Conservation (phyloP, 2,797 vertebrate genomes). For the Picus viridis region DNA sequence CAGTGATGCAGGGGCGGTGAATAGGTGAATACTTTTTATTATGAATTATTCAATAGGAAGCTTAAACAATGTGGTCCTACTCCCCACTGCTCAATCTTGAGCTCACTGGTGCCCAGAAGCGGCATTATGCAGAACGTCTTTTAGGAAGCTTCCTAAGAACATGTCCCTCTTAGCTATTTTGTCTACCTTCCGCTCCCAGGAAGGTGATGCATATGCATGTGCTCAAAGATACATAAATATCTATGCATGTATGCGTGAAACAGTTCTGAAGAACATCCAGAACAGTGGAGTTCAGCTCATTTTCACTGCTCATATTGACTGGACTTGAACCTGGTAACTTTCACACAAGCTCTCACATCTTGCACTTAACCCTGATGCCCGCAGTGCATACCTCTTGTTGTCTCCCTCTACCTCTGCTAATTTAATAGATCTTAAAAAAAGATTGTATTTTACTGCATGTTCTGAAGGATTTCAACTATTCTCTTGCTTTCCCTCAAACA, state of each 20-base stretch:
- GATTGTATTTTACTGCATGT: neutral
- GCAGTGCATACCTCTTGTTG: rapidly evolving
- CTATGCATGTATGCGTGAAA: rapidly evolving
- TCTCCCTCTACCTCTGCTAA: neutral
- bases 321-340: neutral
- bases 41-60: neutral
- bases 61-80: neutral
- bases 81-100: neutral
- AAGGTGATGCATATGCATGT: neutral
- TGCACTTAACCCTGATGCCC: neutral
- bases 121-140: neutral
- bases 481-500: neutral
- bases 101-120: neutral
- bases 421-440: neutral
- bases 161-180: neutral
- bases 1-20: neutral
- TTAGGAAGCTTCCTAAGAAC: neutral
- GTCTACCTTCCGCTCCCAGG: neutral
- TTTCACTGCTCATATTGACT: neutral
- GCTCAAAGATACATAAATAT: neutral
- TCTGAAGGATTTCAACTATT: neutral
- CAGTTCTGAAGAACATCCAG: neutral
- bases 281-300: neutral
- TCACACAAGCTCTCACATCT: rapidly evolving
- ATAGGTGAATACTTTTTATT: neutral